A percentile compares a stretch with the other conserved stretches of the same genome.
phyloP scores from a whole-genome alignment of 1,140 invertebrate species.

The Phymastichus coffea region DNA sequence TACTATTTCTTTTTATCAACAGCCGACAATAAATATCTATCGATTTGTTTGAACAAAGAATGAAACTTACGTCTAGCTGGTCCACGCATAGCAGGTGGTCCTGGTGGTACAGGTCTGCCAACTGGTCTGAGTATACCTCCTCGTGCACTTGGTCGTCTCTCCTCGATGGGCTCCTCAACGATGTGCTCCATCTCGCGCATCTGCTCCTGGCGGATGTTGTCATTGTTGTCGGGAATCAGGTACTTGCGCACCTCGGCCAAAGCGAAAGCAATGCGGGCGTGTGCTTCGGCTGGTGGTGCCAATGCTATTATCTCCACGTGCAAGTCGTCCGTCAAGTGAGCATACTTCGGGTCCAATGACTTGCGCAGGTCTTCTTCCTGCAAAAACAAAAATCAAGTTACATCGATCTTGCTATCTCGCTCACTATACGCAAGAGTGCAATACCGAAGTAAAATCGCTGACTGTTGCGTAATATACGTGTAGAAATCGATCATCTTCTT shows the following conservation, averaged over 20 bases:
- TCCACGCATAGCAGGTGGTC: conserved; percentile 33
- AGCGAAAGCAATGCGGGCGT: conserved; percentile 87
- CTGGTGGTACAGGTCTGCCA: conserved; percentile 41
- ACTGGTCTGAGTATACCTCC: conserved; percentile 47
- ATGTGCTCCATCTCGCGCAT: conserved; percentile 68
- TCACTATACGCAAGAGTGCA: no score
- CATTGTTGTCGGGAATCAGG: conserved; percentile 72
- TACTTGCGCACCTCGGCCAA: conserved; percentile 76
- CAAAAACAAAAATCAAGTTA: conserved; percentile 27
- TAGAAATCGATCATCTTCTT: no score
- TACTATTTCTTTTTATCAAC: no score
- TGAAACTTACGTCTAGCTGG: conserved; percentile 30
- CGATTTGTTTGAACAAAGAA: neutral
- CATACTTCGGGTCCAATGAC: conserved; percentile 87
- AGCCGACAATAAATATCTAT: neutral
- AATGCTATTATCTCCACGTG: conserved; percentile 91
- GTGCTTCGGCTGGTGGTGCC: conserved; percentile 87
- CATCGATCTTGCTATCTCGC: no score
- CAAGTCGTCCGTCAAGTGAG: conserved; percentile 88
- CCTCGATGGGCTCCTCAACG: conserved; percentile 43
- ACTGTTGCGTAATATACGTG: no score
- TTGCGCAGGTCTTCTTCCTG: conserved; percentile 87
- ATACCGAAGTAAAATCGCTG: no score
- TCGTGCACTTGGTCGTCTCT: conserved; percentile 41
- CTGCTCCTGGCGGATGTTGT: conserved; percentile 78